Evolutionary conservation across 2,888 invertebrate genomes (phyloP).

Genomic region (Pollenia labialis): DNA sequence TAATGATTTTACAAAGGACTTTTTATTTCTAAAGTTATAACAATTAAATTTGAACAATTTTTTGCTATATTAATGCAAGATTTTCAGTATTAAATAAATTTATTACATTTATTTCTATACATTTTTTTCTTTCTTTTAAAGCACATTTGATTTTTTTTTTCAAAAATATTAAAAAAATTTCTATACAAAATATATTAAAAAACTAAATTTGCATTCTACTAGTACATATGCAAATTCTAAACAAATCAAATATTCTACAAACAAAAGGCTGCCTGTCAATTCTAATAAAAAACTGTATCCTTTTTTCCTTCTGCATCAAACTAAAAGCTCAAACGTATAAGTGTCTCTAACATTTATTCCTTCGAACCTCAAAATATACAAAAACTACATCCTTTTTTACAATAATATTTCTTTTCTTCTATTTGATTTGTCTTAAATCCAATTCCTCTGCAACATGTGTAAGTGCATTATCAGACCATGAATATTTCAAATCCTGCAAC

Average conservation of each 20-base stretch:
- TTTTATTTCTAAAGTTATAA: neutral
- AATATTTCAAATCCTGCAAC: constrained; percentile 23
- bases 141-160: neutral
- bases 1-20: neutral
- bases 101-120: too few relatives aligned
- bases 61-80: too few relatives aligned
- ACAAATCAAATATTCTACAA: constrained; percentile 29
- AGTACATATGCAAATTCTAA: constrained; percentile 48
- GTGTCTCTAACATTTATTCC: neutral
- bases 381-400: constrained; percentile 7
- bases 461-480: constrained; percentile 34
- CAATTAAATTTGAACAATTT: too few relatives aligned
- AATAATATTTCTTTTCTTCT: neutral
- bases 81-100: too few relatives aligned
- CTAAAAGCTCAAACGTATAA: neutral
- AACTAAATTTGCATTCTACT: neutral
- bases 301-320: constrained; percentile 7
- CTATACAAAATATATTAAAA: neutral
- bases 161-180: neutral
- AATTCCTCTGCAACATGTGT: constrained; percentile 44
- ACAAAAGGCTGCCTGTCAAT: constrained; percentile 58
- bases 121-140: too few relatives aligned
- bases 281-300: constrained; percentile 41
- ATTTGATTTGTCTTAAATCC: neutral
- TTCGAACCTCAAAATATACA: constrained; percentile 22